These are phyloP conservation scores for Oreochromis grahami DNA, from an alignment of 2,797 vertebrate species.

Conservation along the genomic window DNA sequence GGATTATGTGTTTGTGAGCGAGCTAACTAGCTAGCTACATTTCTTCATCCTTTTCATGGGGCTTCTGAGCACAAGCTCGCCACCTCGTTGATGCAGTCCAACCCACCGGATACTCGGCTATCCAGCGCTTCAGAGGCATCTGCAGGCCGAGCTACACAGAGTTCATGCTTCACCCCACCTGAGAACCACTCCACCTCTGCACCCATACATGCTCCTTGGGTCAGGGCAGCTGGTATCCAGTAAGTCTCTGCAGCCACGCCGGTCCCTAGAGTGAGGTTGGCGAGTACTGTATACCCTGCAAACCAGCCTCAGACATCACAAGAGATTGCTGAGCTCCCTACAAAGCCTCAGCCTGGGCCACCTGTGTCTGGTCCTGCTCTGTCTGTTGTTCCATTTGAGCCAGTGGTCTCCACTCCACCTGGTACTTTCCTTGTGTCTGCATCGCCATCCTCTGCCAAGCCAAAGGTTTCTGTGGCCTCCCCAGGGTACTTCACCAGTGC, in stretches of 20 bases:
- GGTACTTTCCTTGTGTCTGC: background rate
- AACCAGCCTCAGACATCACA: background rate
- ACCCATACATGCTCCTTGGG: background rate
- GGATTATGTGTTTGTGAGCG: background rate
- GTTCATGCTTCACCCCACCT: background rate
- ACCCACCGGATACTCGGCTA: background rate
- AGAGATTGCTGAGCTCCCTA: background rate
- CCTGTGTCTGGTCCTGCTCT: background rate
- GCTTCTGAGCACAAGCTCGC: background rate
- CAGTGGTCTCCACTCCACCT: background rate
- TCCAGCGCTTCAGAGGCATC: background rate
- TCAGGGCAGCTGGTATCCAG: background rate
- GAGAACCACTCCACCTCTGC: background rate
- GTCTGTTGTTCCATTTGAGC: background rate
- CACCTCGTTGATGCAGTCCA: background rate
- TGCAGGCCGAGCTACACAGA: background rate
- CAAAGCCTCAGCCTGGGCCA: background rate
- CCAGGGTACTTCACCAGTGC: rapidly evolving
- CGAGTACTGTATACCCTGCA: background rate
- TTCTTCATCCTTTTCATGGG: background rate
- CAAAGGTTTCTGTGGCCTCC: background rate
- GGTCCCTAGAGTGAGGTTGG: background rate
- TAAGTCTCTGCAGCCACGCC: rapidly evolving
- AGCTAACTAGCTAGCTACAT: background rate
- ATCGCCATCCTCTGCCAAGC: background rate